Percentiles rank a stretch among this genome's conserved stretches.
Evolutionary conservation across 2,888 invertebrate genomes (phyloP).

Genomic region (Drosophila cognata): DNA sequence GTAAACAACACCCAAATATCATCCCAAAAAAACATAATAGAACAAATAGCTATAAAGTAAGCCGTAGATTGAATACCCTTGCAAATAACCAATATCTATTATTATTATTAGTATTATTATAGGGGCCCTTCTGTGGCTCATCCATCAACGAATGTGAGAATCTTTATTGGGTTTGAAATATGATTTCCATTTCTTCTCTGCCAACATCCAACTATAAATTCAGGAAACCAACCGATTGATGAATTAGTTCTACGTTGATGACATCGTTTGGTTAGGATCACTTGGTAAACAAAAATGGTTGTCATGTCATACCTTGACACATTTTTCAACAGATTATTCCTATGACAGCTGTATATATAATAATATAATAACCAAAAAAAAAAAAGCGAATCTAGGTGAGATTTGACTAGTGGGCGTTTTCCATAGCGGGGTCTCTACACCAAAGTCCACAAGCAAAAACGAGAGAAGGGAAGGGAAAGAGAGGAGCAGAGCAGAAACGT

Average conservation of each 20-base stretch:
- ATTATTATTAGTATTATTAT: neutral
- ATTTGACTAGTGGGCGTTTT: slow-evolving; percentile 33
- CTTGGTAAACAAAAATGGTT: neutral
- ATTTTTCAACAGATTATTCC: neutral
- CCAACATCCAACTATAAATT: neutral
- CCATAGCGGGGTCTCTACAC: neutral
- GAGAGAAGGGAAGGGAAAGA: neutral
- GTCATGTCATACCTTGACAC: too few species aligned
- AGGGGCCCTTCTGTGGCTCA: too few species aligned
- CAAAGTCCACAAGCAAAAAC: neutral
- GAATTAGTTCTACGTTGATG: neutral
- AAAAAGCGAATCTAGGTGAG: slow-evolving; percentile 58
- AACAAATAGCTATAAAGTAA: neutral
- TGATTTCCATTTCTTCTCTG: neutral
- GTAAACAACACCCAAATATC: slow-evolving; percentile 50
- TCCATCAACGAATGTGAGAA: neutral
- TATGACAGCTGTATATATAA: neutral
- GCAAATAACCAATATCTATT: neutral
- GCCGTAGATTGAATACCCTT: neutral
- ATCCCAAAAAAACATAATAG: slow-evolving; percentile 2
- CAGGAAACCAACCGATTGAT: neutral
- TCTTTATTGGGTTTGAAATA: neutral
- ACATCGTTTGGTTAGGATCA: neutral
- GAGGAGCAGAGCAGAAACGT: neutral
- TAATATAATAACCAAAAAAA: neutral